phyloP scores from a whole-genome alignment of 2,888 invertebrate genomes.

The Tuberolachnus salignus region DNA sequence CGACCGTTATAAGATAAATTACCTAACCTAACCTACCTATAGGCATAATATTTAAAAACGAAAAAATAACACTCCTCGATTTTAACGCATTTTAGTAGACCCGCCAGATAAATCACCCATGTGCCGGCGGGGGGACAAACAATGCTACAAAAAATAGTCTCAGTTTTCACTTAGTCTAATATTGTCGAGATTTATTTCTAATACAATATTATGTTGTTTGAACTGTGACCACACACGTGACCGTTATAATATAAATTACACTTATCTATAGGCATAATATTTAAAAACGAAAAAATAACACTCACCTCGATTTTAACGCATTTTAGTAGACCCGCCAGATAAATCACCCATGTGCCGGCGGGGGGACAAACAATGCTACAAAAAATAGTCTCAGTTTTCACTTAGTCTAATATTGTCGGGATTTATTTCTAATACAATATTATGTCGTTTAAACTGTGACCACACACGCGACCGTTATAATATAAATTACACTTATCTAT shows the following conservation, averaged over 20 bases:
- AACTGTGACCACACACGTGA: not conserved
- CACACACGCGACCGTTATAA: too few species aligned
- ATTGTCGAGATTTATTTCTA: constrained; percentile 21
- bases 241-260: too few species aligned
- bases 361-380: constrained; percentile 51
- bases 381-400: constrained; percentile 37
- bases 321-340: constrained; percentile 45
- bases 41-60: too few species aligned
- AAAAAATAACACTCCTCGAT: too few species aligned
- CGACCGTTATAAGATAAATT: too few species aligned
- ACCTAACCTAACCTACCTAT: too few species aligned
- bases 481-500: too few species aligned
- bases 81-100: constrained; percentile 49
- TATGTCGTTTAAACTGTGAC: too few species aligned
- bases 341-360: constrained; percentile 20
- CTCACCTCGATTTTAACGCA: too few species aligned
- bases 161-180: constrained; percentile 15
- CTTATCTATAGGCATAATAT: too few species aligned
- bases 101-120: constrained; percentile 14
- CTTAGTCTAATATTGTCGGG: constrained; percentile 4
- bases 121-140: constrained; percentile 44
- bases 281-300: too few species aligned
- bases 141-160: constrained; percentile 42
- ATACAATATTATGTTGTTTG: constrained; percentile 16
- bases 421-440: not conserved